Evolutionary conservation across 2,797 vertebrate genomes (phyloP), one percentile per base, ranked within the genome.

Genomic region (Tenualosa thibaudeaui): DNA sequence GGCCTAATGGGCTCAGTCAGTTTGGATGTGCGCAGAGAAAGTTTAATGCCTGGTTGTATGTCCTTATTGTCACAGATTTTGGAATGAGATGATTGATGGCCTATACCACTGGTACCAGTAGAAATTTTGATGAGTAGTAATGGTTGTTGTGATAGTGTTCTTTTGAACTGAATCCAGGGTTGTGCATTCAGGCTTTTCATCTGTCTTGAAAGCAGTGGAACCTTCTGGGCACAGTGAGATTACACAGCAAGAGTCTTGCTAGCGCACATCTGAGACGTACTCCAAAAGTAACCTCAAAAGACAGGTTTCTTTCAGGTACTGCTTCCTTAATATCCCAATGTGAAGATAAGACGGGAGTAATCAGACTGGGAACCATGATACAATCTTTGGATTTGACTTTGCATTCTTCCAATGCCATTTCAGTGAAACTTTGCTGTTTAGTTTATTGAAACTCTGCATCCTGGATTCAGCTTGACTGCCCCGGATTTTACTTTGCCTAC

Each of bases 131-230:
- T 86, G 82, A 90, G 82, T 60, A 26, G 46, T 86, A 85, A 90
- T 86, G 81, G 5, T 83, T 90, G 85, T 90, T 84, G 89, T 90
- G 84, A 43, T 58, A 68, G 50, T 54, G 82, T 83, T 85, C 81
- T 87, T 90, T 90, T 91, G 85, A 92, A 91, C 87, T 13, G 54
- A n/a, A 82, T 83, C 87, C 82, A 31, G 86, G 81, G 82, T 83
- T 87, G 85, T 85, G 81, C 56, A 49, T 81, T 43, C 1, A 0
- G 40, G 37, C 85, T 86, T 85, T 87, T 53, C 31, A 85, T 71
- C 81, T 58, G 46, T 83, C 81, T 83, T 85, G 81, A 31, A 60
- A 17, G 85, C 50, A 84, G 78, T 6, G 75, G n/a, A 89, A 81
- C 81, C 78, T 81, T 81, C 24, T 62, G 13, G 87, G 54, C 54